Evolutionary conservation across 2,797 vertebrate species (phyloP).

Genomic region (Sebastes aleutianus): DNA sequence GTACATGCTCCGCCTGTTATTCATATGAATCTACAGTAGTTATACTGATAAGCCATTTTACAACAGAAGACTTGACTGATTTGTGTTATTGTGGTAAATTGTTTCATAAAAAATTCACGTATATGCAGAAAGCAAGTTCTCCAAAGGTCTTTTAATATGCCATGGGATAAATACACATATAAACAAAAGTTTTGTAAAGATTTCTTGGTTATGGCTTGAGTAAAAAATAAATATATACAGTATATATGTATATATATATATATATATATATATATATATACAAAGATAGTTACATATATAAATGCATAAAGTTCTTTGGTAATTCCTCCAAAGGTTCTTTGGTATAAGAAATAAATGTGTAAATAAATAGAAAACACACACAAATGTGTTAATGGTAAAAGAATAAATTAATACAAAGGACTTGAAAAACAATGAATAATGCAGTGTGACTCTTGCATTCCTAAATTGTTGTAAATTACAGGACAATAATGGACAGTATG

Average conservation of each 20-base stretch:
- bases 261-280: background rate
- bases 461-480: background rate
- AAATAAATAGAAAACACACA: background rate
- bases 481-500: background rate
- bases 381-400: no score
- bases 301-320: background rate
- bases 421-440: background rate
- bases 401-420: background rate
- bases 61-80: background rate
- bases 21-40: no score
- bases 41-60: background rate
- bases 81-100: background rate
- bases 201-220: background rate
- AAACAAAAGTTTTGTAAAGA: rapidly evolving
- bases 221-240: background rate
- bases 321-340: background rate
- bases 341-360: no score
- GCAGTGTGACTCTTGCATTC: background rate
- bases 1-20: no score
- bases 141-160: background rate
- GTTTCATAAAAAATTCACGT: rapidly evolving
- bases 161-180: rapidly evolving
- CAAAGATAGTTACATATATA: background rate
- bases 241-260: background rate
- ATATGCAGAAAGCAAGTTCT: rapidly evolving